Base-by-base conservation (phyloP, 1,140 invertebrate genomes). In the Halictus rubicundus region DNA sequence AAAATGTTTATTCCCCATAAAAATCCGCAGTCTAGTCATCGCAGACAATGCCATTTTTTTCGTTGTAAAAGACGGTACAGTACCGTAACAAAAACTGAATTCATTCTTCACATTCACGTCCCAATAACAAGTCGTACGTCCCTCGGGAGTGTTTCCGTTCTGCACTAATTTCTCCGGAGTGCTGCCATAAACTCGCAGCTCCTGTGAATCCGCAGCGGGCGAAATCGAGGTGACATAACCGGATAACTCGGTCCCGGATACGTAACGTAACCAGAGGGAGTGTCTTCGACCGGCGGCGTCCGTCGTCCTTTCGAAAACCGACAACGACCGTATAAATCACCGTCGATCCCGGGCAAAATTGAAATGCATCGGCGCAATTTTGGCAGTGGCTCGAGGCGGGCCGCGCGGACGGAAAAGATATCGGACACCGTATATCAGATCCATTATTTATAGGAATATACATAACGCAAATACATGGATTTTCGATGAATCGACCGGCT, bases 401-500 rank as follows among this genome's bases (percentile, higher is more conserved):
- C 8, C 6, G 19, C 23, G 16, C 16, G 19, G 37, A 70, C 23
- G 27, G 66, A 23, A 73, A 66, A 64, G 72, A 83, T 79, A 80
- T 73, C 72, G 54, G 37, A 37, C 68, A 71, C 14, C 59, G 39
- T 79, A 57, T 84, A 84, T 84, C 83, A 49, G 73, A 84, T 84
- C 78, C 83, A 79, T 83, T 84, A 84, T 84, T 84, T 84, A 84
- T 83, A 71, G 65, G 78, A 71, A 76, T 65, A 42, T 37, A 73
- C 76, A 57, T 83, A 83, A 80, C 73, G 77, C 68, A 75, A 75
- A 80, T 80, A 84, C 78, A 80, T 72, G 72, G 78, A 84, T 81
- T 72, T 69, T 76, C 72, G 78, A 85, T 85, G 77, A 77, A 84
- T 83, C 77, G 82, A 66, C 57, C 42, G 83, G 64, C 75, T 54